Conservation (phyloP, 1,140 invertebrate genomes). For the Mamestra configurata region DNA sequence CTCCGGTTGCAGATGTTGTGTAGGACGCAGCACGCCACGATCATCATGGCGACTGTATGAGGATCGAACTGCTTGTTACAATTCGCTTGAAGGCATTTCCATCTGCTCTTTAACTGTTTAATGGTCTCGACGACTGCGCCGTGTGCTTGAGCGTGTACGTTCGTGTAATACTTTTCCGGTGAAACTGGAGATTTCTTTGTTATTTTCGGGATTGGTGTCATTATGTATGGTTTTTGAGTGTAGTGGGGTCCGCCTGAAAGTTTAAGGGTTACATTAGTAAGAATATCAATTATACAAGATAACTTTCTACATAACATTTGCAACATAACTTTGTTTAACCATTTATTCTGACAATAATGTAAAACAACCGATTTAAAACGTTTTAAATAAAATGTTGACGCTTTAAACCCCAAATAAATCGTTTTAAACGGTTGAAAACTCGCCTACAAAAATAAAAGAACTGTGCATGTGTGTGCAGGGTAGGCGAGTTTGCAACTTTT, state of each 20-base stretch:
- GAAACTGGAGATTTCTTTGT: constrained; percentile 79
- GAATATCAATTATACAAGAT: no score
- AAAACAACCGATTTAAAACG: no score
- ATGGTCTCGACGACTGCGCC: constrained; percentile 69
- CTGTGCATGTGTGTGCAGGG: no score
- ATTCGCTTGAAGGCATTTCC: constrained; percentile 80
- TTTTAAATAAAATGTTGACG: no score
- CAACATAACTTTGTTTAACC: no score
- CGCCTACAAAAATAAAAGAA: no score
- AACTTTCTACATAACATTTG: no score
- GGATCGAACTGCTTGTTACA: constrained; percentile 81
- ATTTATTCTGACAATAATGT: no score
- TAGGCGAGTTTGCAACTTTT: no score
- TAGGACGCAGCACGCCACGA: constrained; percentile 76
- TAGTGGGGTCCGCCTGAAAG: constrained; percentile 73
- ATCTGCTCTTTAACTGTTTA: constrained; percentile 78
- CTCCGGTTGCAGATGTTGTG: constrained; percentile 77
- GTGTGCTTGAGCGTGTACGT: constrained; percentile 72
- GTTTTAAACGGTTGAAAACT: no score
- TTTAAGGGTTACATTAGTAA: background rate
- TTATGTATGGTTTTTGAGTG: constrained; percentile 75
- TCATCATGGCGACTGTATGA: constrained; percentile 69
- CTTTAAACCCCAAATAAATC: no score
- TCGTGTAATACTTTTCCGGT: constrained; percentile 80
- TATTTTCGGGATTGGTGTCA: constrained; percentile 81